Evolutionary conservation across 2,113 vertebrate genomes (phyloP), one percentile per base, ranked within the genome.

Genomic region (Anoplopoma fimbria): DNA sequence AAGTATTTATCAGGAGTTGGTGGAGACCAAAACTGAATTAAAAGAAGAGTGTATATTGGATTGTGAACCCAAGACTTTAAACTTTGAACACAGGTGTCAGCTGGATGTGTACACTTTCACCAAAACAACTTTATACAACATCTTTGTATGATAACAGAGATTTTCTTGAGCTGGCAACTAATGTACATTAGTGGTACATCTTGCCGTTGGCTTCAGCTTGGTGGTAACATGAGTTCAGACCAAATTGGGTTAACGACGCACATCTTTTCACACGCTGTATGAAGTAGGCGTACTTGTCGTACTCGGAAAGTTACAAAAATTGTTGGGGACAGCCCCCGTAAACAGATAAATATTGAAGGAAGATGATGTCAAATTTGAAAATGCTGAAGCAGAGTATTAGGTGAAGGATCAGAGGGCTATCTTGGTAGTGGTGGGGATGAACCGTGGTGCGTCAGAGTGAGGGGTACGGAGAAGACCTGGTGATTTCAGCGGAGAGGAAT

Each of bases 401-500:
- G 0, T 51, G 31, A 60, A 53, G 49, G 49, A 77, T 31, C 42
- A 19, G 61, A 15, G 3, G 7, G 31, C 31, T 74, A 31, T 69
- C 17, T 81, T 25, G 6, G 57, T 53, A 0, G 49, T 19, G 49
- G 9, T 5, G 51, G 8, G 14, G 14, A n/a, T 45, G 3, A 67
- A 58, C 8, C 21, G 57, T 4, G 38, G 70, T 68, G 62, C n/a
- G 75, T 80, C 78, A 67, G 40, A 33, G 29, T 23, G 2, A 21
- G 19, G 61, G 70, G 67, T 40, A 58, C 10, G 58, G 80, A 73
- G 77, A 77, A 69, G 86, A 82, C 85, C 72, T 14, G 72, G 31
- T 91, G 91, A 93, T 85, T 69, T 93, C 90, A 93, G 80, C 0
- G 4, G 23, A 57, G 27, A 81, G 79, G 88, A 93, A 93, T 92